These are phyloP conservation scores for Athalia circularis DNA, from an alignment of 2,888 invertebrate species.

Conservation along the genomic window DNA sequence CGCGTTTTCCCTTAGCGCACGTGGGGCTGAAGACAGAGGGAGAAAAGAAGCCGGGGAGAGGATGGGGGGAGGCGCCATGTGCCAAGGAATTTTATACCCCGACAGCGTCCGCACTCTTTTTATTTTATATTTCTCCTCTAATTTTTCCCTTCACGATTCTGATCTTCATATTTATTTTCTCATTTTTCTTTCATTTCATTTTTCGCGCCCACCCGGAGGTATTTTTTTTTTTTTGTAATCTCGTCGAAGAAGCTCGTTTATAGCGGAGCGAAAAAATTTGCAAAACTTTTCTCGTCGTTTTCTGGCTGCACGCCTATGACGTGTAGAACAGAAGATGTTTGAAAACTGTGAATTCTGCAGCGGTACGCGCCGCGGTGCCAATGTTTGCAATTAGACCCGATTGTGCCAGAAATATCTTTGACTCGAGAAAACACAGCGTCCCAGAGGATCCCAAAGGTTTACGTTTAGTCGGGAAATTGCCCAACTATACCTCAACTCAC, in stretches of 20 bases:
- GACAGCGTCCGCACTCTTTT: conserved; percentile 32
- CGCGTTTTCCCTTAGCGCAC: conserved; percentile 36
- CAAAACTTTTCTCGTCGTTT: too few relatives aligned
- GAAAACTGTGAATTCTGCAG: background rate
- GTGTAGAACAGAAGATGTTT: background rate
- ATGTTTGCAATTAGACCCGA: conserved; percentile 43
- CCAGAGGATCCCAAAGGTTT: conserved; percentile 6
- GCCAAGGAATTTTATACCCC: conserved; percentile 45
- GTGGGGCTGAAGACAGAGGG: conserved; percentile 23
- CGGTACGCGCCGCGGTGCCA: conserved; percentile 18
- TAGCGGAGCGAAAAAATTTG: too few relatives aligned
- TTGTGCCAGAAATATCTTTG: conserved; percentile 42
- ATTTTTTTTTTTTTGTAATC: background rate
- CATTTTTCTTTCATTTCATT: background rate
- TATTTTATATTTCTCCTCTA: background rate
- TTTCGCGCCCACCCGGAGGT: background rate
- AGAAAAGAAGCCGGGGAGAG: conserved; percentile 5
- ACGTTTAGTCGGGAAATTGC: conserved; percentile 38
- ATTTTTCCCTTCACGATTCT: background rate
- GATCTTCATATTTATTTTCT: background rate
- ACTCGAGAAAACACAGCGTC: conserved; percentile 16
- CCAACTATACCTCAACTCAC: conserved; percentile 2
- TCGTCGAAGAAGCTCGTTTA: background rate
- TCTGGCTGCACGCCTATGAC: too few relatives aligned
- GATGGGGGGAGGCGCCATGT: conserved; percentile 42